Evolutionary conservation across 2,113 vertebrate genomes (phyloP).

Genomic region (Butorides virescens): DNA sequence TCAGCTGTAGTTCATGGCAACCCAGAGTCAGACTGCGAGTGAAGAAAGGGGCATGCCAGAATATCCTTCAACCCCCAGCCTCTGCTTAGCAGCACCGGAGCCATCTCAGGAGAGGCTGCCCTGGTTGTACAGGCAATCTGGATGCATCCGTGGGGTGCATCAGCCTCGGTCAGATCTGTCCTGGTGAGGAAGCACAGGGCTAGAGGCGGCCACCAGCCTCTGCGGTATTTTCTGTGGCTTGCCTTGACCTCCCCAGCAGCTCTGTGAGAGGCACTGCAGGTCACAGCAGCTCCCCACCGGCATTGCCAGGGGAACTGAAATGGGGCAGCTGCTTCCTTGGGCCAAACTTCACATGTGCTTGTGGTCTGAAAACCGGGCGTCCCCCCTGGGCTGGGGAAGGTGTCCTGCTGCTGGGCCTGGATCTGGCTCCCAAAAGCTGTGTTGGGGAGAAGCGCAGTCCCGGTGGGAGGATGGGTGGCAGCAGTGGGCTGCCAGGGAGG

Average conservation of each 20-base stretch:
- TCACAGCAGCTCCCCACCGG: not conserved
- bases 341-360: not conserved
- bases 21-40: not conserved
- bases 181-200: not conserved
- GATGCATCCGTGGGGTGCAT: not conserved
- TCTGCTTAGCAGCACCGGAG: not conserved
- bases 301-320: not conserved
- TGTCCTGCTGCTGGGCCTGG: not conserved
- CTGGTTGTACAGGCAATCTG: not conserved
- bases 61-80: not conserved
- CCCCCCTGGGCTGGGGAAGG: not conserved
- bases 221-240: not conserved
- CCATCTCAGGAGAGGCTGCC: not conserved
- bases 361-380: not conserved
- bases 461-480: not conserved
- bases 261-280: not conserved
- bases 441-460: not conserved
- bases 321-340: not conserved
- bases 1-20: constrained; percentile 31
- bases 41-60: not conserved
- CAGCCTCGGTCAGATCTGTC: not conserved
- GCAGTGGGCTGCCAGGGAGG: not conserved
- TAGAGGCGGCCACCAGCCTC: not conserved
- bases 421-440: not conserved
- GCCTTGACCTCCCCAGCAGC: not conserved